A percentile compares a stretch with the other conserved stretches of the same genome.
Conservation (phyloP, 35 echinoderm and acorn worm genomes). For the Hemicentrotus pulcherrimus region DNA sequence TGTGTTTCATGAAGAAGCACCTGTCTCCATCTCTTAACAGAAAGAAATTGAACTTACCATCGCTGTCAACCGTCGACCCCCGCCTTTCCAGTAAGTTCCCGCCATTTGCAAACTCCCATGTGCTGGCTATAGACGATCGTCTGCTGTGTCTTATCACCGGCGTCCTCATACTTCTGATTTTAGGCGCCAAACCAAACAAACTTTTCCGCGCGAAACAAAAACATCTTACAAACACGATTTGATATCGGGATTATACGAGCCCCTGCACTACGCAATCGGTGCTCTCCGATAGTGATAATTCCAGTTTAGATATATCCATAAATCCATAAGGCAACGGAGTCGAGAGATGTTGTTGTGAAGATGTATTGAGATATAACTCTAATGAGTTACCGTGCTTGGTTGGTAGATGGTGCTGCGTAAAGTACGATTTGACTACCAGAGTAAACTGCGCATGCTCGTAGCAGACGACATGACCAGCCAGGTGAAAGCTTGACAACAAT, state of each 20-base stretch:
- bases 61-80: not conserved
- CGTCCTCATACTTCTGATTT: slow-evolving; percentile 36
- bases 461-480: not conserved
- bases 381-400: not conserved
- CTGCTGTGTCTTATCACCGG: slow-evolving; percentile 34
- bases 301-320: slow-evolving; percentile 50
- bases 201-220: slow-evolving; percentile 26
- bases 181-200: slow-evolving; percentile 19
- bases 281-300: slow-evolving; percentile 14
- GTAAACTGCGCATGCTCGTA: not conserved
- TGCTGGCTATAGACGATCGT: slow-evolving; percentile 27
- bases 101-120: slow-evolving; percentile 49
- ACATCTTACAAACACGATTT: not conserved
- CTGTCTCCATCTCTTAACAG: not conserved
- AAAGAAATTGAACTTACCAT: slow-evolving; percentile 40
- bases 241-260: not conserved
- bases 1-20: not conserved
- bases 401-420: not conserved
- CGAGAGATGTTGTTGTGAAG: slow-evolving; percentile 1
- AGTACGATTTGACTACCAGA: slow-evolving; percentile 11
- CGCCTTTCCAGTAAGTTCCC: slow-evolving; percentile 46
- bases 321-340: slow-evolving; percentile 39
- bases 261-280: not conserved
- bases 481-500: slow-evolving; percentile 40
- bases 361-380: slow-evolving; percentile 19